phyloP scores from a whole-genome alignment of 1,140 invertebrate species.

The Hermatobates lingyangjiaoensis region DNA sequence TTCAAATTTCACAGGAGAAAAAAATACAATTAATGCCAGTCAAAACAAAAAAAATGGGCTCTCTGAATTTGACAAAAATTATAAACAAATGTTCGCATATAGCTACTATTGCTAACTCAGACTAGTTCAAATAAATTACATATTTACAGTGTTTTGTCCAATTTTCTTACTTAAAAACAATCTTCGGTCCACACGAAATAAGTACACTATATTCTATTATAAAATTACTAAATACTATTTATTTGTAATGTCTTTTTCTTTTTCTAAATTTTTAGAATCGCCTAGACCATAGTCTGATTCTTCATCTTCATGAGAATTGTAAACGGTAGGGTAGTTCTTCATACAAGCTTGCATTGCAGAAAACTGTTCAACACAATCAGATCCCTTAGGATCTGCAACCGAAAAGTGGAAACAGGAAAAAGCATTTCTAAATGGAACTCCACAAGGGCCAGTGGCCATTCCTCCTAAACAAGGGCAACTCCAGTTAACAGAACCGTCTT shows the following conservation, averaged over 20 bases:
- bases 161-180: too few species aligned
- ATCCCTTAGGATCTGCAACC: constrained; percentile 34
- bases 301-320: constrained; percentile 37
- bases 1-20: too few species aligned
- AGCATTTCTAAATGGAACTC: constrained; percentile 74
- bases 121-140: too few species aligned
- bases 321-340: constrained; percentile 68
- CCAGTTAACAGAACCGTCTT: constrained; percentile 90
- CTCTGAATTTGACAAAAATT: too few species aligned
- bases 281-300: constrained; percentile 12
- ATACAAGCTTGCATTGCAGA: constrained; percentile 86
- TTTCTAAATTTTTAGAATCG: not conserved
- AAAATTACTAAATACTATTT: too few species aligned
- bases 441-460: constrained; percentile 89
- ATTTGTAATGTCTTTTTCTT: not conserved
- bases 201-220: too few species aligned
- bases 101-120: too few species aligned
- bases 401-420: constrained; percentile 90
- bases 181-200: too few species aligned
- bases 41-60: too few species aligned
- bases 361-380: constrained; percentile 77
- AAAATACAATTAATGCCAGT: too few species aligned
- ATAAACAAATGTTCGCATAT: too few species aligned
- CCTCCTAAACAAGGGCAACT: constrained; percentile 89
- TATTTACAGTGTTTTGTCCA: too few species aligned